Conservation (phyloP, 2,113 vertebrate species). For the Hemibagrus wyckioides region DNA sequence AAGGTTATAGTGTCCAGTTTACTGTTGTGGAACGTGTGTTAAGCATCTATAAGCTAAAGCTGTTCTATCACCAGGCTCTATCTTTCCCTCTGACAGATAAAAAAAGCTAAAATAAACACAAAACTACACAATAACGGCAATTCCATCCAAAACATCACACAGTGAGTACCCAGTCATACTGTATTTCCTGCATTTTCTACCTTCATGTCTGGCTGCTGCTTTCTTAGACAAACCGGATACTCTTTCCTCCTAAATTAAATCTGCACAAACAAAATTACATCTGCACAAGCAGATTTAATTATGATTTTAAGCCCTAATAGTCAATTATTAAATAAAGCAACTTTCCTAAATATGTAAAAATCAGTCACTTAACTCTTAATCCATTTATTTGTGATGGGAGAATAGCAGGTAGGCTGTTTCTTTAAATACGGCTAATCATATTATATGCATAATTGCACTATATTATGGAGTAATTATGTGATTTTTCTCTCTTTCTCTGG, state of each 20-base stretch:
- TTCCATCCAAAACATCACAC: neutral
- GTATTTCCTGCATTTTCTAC: neutral
- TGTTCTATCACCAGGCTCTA: neutral
- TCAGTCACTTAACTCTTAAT: neutral
- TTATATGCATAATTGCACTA: conserved; percentile 2
- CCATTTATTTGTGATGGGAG: neutral
- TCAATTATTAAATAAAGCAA: neutral
- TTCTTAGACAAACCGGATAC: neutral
- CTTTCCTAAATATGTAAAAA: neutral
- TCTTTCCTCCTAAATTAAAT: neutral
- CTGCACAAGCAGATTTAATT: neutral
- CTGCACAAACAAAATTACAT: neutral
- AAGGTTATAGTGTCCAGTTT: neutral
- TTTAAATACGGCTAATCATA: conserved; percentile 3
- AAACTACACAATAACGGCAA: neutral
- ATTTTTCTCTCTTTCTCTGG: neutral
- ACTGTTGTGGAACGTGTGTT: neutral
- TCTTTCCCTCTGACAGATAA: neutral
- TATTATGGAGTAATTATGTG: conserved; percentile 21
- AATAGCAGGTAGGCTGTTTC: neutral
- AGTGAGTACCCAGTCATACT: neutral
- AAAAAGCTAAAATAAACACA: neutral
- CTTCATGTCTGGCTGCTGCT: neutral
- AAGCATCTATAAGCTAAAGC: neutral
- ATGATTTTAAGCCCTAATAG: neutral